A percentile compares a stretch with the other conserved stretches of the same genome.
Evolutionary conservation across 2,797 vertebrate species (phyloP).

Genomic region (Pelobates cultripes): DNA sequence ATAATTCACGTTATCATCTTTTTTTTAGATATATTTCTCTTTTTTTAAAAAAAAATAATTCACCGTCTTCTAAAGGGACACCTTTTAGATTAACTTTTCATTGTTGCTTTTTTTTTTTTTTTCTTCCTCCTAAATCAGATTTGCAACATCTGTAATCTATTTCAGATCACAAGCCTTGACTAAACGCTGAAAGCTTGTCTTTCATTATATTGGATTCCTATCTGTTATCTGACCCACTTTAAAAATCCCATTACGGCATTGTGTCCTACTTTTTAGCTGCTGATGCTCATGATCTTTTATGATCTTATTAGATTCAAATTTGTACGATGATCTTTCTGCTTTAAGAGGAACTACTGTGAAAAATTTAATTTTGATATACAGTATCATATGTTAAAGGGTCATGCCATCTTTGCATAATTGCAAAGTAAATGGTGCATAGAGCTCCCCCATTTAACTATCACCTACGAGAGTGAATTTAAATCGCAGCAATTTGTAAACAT

Average conservation of each 20-base stretch:
- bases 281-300: conserved; percentile 5
- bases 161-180: conserved; percentile 41
- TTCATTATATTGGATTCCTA: conserved; percentile 42
- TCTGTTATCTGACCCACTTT: conserved; percentile 56
- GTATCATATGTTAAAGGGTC: too few species aligned
- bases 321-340: background rate
- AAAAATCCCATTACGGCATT: conserved; percentile 44
- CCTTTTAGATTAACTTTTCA: background rate
- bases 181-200: conserved; percentile 40
- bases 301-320: conserved; percentile 26
- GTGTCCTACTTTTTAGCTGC: conserved; percentile 46
- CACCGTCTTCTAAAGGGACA: too few species aligned
- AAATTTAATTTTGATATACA: too few species aligned
- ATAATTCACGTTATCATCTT: too few species aligned
- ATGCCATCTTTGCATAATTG: too few species aligned
- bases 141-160: conserved; percentile 54
- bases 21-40: too few species aligned
- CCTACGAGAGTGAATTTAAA: too few species aligned
- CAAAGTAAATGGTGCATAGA: too few species aligned
- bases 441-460: too few species aligned
- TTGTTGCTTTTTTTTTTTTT: background rate
- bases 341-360: too few species aligned
- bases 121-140: conserved; percentile 42
- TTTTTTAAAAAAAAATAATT: too few species aligned
- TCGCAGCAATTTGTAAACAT: too few species aligned